These are phyloP conservation scores for Aurelia sp. DNA, from an alignment of 30 jellyfish, hydroid and myxozoan genomes.

Conservation along the genomic window DNA sequence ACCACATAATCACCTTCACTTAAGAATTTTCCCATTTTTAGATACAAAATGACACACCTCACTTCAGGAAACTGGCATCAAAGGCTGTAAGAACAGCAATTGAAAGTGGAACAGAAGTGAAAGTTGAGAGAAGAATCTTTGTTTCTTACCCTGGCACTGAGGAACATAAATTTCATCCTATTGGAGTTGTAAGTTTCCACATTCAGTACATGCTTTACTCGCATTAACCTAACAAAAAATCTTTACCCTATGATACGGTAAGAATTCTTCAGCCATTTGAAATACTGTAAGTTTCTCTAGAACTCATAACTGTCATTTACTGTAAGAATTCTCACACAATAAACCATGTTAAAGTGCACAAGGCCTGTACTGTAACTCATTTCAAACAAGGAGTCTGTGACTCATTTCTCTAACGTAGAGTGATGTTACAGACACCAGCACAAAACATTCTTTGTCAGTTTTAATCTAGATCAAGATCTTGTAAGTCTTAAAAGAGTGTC, in stretches of 20 bases:
- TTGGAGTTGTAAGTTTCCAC: conserved; percentile 13
- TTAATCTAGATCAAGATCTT: neutral
- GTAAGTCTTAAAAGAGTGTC: neutral
- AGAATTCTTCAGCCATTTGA: neutral
- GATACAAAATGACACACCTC: conserved; percentile 31
- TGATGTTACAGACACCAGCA: neutral
- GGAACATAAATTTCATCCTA: conserved; percentile 16
- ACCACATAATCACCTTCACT: neutral
- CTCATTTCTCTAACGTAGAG: neutral
- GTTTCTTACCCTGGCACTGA: conserved; percentile 24
- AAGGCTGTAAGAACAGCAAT: conserved; percentile 2
- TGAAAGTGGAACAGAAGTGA: conserved; percentile 13
- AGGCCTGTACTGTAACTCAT: neutral
- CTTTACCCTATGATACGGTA: neutral
- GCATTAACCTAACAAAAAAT: neutral
- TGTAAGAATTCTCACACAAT: neutral
- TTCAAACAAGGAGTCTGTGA: too few relatives aligned
- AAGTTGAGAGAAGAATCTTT: conserved; percentile 17
- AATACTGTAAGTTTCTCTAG: too few relatives aligned
- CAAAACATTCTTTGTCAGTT: neutral
- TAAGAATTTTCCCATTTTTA: neutral
- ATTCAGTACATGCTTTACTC: neutral
- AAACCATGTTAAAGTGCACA: neutral
- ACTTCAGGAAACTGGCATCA: conserved; percentile 33
- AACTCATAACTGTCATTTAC: too few relatives aligned